phyloP scores from a whole-genome alignment of 2,888 invertebrate species.

The Formica aserva region DNA sequence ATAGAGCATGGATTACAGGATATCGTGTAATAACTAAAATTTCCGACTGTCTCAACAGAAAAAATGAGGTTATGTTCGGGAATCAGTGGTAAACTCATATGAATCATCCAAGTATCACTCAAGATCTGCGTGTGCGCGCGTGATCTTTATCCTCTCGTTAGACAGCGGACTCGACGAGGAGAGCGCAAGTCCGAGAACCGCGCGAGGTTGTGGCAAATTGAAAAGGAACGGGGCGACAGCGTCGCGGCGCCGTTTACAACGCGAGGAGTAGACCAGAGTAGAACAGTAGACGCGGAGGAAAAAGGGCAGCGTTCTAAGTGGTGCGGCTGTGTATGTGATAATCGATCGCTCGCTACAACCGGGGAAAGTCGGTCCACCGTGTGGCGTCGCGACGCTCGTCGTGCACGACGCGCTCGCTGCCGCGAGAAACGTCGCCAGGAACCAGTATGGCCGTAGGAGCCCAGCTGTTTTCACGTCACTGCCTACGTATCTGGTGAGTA shows the following conservation, averaged over 20 bases:
- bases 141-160: conserved; percentile 19
- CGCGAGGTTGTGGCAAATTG: background rate
- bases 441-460: conserved; percentile 81
- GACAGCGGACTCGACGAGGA: background rate
- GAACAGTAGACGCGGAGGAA: background rate
- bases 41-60: background rate
- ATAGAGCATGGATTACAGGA: background rate
- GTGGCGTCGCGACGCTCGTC: conserved; percentile 64
- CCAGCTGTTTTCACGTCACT: conserved; percentile 83
- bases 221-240: background rate
- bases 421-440: conserved; percentile 70
- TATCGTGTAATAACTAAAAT: background rate
- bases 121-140: background rate
- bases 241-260: background rate
- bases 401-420: conserved; percentile 47
- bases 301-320: background rate
- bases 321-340: background rate
- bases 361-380: conserved; percentile 49
- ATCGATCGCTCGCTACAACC: conserved; percentile 27
- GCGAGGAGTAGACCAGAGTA: background rate
- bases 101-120: conserved; percentile 22
- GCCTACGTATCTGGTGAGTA: conserved; percentile 82
- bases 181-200: background rate
- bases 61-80: conserved; percentile 20
- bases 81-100: background rate